phyloP scores from a whole-genome alignment of 1,140 invertebrate genomes.

The Ridgeia piscesae region DNA sequence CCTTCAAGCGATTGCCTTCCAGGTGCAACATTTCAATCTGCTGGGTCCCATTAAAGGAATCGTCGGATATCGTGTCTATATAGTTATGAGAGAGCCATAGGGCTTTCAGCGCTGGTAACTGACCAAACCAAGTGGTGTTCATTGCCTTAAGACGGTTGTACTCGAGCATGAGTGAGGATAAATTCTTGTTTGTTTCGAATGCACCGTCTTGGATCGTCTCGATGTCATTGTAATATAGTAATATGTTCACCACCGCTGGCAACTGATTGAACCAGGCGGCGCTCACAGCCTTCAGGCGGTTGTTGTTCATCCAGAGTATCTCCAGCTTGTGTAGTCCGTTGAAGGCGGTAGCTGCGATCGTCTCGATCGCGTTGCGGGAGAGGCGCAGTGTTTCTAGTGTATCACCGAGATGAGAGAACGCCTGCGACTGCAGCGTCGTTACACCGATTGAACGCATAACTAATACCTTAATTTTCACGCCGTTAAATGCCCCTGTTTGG shows the following conservation, averaged over 20 bases:
- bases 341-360: not conserved
- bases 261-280: not conserved
- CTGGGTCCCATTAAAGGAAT: not conserved
- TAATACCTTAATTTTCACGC: not conserved
- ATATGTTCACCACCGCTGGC: not conserved
- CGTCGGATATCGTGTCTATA: not conserved
- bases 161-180: not conserved
- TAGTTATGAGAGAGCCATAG: not conserved
- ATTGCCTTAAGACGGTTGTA: not conserved
- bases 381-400: not conserved
- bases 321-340: not conserved
- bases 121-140: not conserved
- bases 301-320: not conserved
- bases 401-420: not conserved
- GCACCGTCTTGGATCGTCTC: not conserved
- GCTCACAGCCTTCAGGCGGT: not conserved
- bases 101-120: not conserved
- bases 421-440: not conserved
- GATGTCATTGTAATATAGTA: not conserved
- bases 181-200: not conserved
- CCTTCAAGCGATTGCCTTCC: not conserved
- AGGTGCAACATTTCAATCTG: not conserved
- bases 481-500: not conserved
- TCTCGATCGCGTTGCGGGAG: not conserved
- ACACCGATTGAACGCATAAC: not conserved